Percentiles rank a stretch among this genome's conserved stretches.
Evolutionary conservation across 2,113 vertebrate genomes (phyloP).

Genomic region (Zapus hudsonius): DNA sequence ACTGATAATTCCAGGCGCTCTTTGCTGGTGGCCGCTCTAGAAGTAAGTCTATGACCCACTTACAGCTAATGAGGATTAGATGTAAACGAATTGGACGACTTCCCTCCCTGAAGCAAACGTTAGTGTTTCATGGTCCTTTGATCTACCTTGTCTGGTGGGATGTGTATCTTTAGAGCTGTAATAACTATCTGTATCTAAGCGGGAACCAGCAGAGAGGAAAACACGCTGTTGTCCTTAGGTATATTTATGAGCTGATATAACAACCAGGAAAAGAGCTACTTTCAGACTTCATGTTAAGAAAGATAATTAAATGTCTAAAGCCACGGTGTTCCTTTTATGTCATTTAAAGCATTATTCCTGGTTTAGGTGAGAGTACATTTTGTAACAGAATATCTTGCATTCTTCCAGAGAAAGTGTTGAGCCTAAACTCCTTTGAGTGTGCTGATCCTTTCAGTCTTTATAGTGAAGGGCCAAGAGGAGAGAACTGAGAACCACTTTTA

Average conservation of each 20-base stretch:
- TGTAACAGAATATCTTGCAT: background rate
- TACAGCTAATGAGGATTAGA: background rate
- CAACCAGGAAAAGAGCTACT: background rate
- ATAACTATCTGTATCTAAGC: background rate
- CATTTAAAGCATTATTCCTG: background rate
- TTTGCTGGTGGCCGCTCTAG: background rate
- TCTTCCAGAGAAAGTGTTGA: background rate
- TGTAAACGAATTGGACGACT: slow-evolving; percentile 6
- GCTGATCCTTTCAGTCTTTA: background rate
- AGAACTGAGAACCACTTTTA: background rate
- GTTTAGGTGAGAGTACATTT: background rate
- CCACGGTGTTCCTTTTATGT: background rate
- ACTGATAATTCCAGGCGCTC: background rate
- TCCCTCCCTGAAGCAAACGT: slow-evolving; percentile 28
- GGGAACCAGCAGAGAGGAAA: background rate
- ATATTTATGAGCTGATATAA: background rate
- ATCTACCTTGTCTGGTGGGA: background rate
- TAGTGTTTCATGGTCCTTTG: background rate
- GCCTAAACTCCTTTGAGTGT: background rate
- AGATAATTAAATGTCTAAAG: background rate
- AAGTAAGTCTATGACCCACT: background rate
- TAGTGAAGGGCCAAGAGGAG: background rate
- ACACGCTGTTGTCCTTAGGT: background rate
- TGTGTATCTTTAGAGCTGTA: background rate
- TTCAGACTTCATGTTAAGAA: background rate